Conservation (phyloP, 2,888 invertebrate species). For the Coleophora flavipennella region DNA sequence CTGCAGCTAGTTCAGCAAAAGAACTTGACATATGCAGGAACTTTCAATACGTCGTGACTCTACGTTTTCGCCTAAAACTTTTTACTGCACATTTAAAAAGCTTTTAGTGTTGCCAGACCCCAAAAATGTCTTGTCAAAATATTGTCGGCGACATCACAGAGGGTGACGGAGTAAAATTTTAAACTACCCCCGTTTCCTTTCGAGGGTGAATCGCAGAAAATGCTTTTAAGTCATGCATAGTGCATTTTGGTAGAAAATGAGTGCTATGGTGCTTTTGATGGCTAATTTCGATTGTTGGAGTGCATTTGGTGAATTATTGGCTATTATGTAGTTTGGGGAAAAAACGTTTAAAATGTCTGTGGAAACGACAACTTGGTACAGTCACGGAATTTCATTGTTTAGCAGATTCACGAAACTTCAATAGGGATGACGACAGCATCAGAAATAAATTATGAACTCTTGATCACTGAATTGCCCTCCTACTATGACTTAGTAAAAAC, state of each 20-base stretch:
- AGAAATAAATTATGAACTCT: no score
- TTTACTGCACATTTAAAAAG: conserved; percentile 23
- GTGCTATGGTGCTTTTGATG: conserved; percentile 27
- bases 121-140: conserved; percentile 28
- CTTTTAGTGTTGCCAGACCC: conserved; percentile 30
- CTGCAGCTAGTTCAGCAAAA: no score
- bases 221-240: conserved; percentile 10
- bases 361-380: conserved; percentile 1
- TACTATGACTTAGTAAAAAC: no score
- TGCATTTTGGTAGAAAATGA: conserved; percentile 29
- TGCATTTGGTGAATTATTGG: background rate
- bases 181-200: conserved; percentile 34
- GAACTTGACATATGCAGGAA: no score
- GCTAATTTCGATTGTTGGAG: conserved; percentile 23
- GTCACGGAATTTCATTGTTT: background rate
- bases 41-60: no score
- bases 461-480: no score
- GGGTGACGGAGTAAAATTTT: conserved; percentile 26
- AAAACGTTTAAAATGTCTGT: conserved; percentile 4
- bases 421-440: no score
- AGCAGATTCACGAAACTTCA: no score
- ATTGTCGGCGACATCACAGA: conserved; percentile 24
- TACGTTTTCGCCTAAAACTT: background rate
- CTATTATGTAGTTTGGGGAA: no score
- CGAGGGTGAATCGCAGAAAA: conserved; percentile 34